These are phyloP conservation scores for Phenacoccus solenopsis DNA, from an alignment of 1,140 invertebrate species.

Conservation along the genomic window DNA sequence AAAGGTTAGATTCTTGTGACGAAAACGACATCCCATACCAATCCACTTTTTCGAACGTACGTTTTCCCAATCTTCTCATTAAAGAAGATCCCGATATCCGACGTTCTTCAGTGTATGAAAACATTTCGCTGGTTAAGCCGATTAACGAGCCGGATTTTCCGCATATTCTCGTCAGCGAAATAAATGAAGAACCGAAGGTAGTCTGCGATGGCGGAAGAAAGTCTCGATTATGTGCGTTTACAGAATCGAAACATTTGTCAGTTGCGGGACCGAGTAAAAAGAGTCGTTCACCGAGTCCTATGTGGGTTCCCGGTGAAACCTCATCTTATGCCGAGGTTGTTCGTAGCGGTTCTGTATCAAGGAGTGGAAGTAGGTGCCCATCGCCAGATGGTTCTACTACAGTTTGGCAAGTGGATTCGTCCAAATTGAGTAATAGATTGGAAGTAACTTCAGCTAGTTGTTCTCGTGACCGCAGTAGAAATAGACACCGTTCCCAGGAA, in stretches of 20 bases:
- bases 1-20: background rate
- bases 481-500: too few species aligned
- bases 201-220: background rate
- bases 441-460: too few species aligned
- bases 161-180: background rate
- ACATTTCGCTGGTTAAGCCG: background rate
- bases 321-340: constrained; percentile 61
- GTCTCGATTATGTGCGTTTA: background rate
- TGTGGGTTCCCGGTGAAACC: constrained; percentile 55
- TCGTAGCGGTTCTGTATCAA: constrained; percentile 38
- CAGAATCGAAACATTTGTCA: background rate
- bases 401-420: too few species aligned
- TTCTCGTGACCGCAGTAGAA: too few species aligned
- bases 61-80: background rate
- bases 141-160: background rate
- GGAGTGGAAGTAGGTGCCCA: constrained; percentile 20
- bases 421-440: too few species aligned
- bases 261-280: background rate
- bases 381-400: constrained; percentile 12
- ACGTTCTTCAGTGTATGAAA: background rate
- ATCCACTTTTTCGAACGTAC: background rate
- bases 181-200: background rate
- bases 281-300: constrained; percentile 48
- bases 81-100: background rate
- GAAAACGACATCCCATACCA: background rate